A percentile compares a stretch with the other conserved stretches of the same genome.
phyloP scores from a whole-genome alignment of 2,113 vertebrate species.

The Siniperca knerii region DNA sequence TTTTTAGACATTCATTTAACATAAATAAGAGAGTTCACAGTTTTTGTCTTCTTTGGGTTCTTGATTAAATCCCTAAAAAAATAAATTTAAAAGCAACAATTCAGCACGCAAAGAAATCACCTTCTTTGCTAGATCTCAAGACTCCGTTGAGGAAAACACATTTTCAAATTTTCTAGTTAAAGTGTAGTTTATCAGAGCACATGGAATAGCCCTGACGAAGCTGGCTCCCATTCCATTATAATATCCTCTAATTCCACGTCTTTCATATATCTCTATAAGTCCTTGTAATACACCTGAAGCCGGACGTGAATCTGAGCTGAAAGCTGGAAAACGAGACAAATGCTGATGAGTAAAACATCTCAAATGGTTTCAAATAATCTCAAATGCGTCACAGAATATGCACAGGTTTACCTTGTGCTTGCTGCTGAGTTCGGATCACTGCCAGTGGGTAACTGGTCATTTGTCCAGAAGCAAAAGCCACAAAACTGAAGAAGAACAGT shows the following conservation, averaged over 20 bases:
- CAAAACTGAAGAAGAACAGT: conserved; percentile 84
- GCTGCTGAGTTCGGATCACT: conserved; percentile 83
- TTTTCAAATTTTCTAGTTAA: conserved; percentile 79
- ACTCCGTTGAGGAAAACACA: conserved; percentile 58
- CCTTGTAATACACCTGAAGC: conserved; percentile 60
- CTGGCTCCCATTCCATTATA: conserved; percentile 85
- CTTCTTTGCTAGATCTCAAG: conserved; percentile 24
- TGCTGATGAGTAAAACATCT: conserved; percentile 20
- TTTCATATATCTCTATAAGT: conserved; percentile 77
- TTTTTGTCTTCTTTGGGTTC: conserved; percentile 4
- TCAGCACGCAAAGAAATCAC: not conserved
- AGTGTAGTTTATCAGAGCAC: conserved; percentile 82
- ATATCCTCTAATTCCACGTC: conserved; percentile 78
- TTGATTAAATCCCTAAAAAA: not conserved
- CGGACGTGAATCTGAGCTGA: conserved; percentile 65
- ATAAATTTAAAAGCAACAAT: not conserved
- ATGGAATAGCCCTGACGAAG: conserved; percentile 82
- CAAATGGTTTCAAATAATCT: not conserved
- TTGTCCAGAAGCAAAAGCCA: conserved; percentile 83
- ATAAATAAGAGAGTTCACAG: conserved; percentile 6
- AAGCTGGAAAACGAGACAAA: conserved; percentile 73
- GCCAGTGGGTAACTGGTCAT: conserved; percentile 83
- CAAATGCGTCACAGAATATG: not conserved
- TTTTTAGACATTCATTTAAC: not conserved
- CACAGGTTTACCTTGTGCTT: conserved; percentile 77